A percentile compares a stretch with the other conserved stretches of the same genome.
These are phyloP conservation scores for Tonatia bakeri DNA, from an alignment of 2,113 vertebrate genomes.

Conservation along the genomic window DNA sequence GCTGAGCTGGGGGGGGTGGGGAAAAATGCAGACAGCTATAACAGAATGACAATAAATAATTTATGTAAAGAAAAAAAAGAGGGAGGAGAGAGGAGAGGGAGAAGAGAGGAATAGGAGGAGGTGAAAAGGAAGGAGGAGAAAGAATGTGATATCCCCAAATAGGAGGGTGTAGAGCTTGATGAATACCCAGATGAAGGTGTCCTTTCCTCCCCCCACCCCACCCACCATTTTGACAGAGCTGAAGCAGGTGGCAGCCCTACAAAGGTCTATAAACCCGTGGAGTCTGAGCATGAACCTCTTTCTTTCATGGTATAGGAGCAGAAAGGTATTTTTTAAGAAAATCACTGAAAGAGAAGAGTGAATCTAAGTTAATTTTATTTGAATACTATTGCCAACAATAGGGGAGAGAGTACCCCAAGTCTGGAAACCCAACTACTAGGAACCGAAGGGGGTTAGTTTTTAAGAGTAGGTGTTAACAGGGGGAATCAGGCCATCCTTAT, in stretches of 20 bases:
- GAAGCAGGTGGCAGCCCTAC: background rate
- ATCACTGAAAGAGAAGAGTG: background rate
- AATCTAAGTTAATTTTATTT: background rate
- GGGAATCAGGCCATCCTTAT: background rate
- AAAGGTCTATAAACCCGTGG: background rate
- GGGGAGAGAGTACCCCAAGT: background rate
- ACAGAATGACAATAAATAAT: no score
- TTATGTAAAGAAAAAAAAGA: no score
- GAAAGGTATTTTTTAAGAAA: background rate
- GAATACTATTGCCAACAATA: background rate
- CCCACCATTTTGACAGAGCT: background rate
- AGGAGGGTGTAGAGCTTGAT: background rate
- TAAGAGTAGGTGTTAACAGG: background rate
- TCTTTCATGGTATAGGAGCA: background rate
- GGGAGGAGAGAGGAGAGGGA: no score
- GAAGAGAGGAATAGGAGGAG: background rate
- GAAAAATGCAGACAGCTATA: no score
- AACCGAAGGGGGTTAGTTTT: background rate
- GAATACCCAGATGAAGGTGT: background rate
- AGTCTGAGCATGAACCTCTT: background rate
- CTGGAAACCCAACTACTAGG: background rate
- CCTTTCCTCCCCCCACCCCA: no score
- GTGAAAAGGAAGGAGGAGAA: background rate
- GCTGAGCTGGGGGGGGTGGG: no score
- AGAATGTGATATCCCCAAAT: background rate